These are phyloP conservation scores for Laticauda colubrina DNA, from an alignment of 2,113 vertebrate genomes.

Conservation along the genomic window DNA sequence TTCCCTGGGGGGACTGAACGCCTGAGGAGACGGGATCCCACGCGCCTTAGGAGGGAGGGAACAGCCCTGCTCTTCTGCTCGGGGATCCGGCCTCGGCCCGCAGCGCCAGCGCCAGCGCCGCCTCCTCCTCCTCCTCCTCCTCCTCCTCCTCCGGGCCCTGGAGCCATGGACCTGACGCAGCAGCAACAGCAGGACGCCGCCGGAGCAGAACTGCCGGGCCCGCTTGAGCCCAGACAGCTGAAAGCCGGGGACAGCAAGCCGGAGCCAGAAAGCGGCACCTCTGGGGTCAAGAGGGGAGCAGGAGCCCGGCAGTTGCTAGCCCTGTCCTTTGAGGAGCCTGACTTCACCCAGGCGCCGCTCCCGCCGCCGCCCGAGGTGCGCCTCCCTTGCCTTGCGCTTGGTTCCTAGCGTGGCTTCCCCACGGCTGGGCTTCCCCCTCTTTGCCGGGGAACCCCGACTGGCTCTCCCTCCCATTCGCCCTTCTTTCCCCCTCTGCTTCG, in stretches of 20 bases:
- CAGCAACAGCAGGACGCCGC: constrained; percentile 33
- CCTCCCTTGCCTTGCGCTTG: constrained; percentile 21
- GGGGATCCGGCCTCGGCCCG: constrained; percentile 8
- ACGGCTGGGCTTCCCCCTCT: not conserved
- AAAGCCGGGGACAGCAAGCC: constrained; percentile 46
- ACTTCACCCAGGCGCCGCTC: constrained; percentile 43
- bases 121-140: not conserved
- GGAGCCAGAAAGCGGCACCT: constrained; percentile 49
- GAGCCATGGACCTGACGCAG: constrained; percentile 43
- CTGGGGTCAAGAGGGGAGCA: constrained; percentile 38
- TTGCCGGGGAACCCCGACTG: not conserved
- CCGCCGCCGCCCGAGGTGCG: constrained; percentile 68
- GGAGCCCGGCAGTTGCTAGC: constrained; percentile 54
- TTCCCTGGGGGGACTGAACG: not conserved
- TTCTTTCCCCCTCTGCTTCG: not conserved
- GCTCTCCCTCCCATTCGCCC: too few relatives aligned
- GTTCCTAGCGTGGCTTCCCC: not conserved
- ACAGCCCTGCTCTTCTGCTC: not conserved
- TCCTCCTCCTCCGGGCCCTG: not conserved
- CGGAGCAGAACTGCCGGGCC: constrained; percentile 28
- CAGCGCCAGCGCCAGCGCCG: not conserved
- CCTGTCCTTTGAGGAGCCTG: constrained; percentile 40
- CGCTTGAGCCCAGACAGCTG: constrained; percentile 50
- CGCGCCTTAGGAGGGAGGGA: not conserved
- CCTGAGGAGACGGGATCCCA: constrained; percentile 8